Conservation (phyloP, 2,113 vertebrate genomes). For the Mixornis gularis region DNA sequence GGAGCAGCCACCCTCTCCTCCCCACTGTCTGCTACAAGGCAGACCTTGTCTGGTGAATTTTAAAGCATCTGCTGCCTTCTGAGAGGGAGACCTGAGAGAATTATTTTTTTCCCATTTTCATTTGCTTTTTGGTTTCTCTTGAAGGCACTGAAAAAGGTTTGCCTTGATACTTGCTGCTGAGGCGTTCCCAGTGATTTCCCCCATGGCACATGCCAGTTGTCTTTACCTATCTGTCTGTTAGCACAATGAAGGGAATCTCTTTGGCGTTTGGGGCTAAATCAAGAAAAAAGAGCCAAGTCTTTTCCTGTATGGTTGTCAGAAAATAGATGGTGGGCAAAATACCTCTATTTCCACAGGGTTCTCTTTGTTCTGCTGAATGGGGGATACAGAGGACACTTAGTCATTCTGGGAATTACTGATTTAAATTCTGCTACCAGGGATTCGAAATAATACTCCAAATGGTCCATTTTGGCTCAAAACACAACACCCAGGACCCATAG, state of each 20-base stretch:
- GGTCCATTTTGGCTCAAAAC: neutral
- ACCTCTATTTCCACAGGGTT: neutral
- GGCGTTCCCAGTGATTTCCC: neutral
- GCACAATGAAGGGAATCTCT: neutral
- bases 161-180: neutral
- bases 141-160: neutral
- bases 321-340: neutral
- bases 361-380: neutral
- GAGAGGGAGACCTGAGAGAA: neutral
- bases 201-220: neutral
- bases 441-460: neutral
- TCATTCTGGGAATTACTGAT: neutral
- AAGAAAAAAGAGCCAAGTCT: neutral
- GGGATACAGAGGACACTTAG: neutral
- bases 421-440: neutral
- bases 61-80: neutral
- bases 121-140: neutral
- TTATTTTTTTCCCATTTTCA: neutral
- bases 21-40: neutral
- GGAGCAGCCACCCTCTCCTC: neutral
- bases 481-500: neutral
- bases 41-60: slow-evolving; percentile 9
- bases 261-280: neutral
- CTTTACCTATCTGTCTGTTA: neutral
- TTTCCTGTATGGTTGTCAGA: rapidly evolving